A percentile compares a stretch with the other conserved stretches of the same genome.
phyloP scores from a whole-genome alignment of 2,797 vertebrate genomes.

The Karalla daura region DNA sequence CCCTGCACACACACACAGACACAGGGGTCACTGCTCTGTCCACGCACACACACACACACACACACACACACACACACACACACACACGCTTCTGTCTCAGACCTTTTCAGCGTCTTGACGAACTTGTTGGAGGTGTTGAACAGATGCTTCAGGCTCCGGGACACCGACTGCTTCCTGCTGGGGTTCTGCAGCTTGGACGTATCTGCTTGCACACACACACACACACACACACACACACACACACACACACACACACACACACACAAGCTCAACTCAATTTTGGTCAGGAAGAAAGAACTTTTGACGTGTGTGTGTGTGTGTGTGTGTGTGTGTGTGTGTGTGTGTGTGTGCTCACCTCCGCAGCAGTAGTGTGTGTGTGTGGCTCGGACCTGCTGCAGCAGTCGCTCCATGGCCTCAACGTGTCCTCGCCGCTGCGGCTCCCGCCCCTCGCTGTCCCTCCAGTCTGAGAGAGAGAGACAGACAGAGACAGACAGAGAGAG shows the following conservation, averaged over 20 bases:
- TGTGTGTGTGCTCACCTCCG: constrained; percentile 78
- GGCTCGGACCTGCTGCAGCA: constrained; percentile 94
- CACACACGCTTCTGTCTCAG: constrained; percentile 62
- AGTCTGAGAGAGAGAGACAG: constrained; percentile 80
- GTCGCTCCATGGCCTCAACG: constrained; percentile 92
- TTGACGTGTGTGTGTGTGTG: too few species aligned
- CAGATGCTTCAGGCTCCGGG: constrained; percentile 95
- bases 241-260: neutral
- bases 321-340: too few species aligned
- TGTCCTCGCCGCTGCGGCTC: constrained; percentile 89
- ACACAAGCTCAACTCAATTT: neutral
- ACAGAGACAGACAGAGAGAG: too few species aligned
- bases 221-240: neutral
- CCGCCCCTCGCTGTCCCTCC: constrained; percentile 93
- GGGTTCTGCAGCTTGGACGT: constrained; percentile 91
- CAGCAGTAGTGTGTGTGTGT: constrained; percentile 87
- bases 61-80: too few species aligned
- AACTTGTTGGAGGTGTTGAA: constrained; percentile 99
- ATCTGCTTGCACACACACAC: constrained; percentile 77
- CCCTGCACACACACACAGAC: constrained; percentile 78
- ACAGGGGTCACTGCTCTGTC: too few species aligned
- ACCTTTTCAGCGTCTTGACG: constrained; percentile 97
- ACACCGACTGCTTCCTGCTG: constrained; percentile 96
- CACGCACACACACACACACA: too few species aligned
- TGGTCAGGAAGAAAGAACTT: too few species aligned